Evolutionary conservation across 2,113 vertebrate species (phyloP).

Genomic region (Passer domesticus): DNA sequence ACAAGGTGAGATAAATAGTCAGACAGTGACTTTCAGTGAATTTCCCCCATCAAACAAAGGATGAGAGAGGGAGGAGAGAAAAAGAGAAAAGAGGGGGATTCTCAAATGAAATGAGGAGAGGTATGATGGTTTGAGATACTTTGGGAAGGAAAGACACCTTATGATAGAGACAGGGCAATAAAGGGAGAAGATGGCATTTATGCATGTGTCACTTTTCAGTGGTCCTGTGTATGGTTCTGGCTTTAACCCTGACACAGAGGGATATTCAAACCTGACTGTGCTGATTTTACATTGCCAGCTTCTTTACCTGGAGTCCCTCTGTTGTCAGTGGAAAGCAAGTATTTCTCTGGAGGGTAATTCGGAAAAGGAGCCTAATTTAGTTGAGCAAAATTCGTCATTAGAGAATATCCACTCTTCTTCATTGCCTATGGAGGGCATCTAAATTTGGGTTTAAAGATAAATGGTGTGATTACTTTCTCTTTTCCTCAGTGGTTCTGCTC

Average conservation of each 20-base stretch:
- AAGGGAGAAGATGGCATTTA: neutral
- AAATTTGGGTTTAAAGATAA: neutral
- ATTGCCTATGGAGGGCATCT: neutral
- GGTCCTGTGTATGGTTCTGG: neutral
- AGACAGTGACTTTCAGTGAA: neutral
- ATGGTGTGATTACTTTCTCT: neutral
- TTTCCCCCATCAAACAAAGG: neutral
- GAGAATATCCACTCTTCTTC: neutral
- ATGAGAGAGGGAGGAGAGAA: accelerated
- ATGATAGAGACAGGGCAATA: neutral
- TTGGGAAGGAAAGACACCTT: neutral
- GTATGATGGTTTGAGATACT: neutral
- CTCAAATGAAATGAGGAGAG: neutral
- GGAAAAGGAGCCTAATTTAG: neutral
- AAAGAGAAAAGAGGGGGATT: neutral
- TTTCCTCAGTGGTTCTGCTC: neutral
- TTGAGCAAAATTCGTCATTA: neutral
- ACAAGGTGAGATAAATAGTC: neutral
- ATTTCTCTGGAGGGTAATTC: neutral
- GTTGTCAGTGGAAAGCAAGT: neutral
- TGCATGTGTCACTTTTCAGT: neutral
- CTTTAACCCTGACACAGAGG: neutral
- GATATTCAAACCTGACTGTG: neutral
- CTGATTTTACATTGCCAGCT: neutral
- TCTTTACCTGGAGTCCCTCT: neutral